phyloP scores from a whole-genome alignment of 1,140 invertebrate genomes.

The Chionoecetes opilio region DNA sequence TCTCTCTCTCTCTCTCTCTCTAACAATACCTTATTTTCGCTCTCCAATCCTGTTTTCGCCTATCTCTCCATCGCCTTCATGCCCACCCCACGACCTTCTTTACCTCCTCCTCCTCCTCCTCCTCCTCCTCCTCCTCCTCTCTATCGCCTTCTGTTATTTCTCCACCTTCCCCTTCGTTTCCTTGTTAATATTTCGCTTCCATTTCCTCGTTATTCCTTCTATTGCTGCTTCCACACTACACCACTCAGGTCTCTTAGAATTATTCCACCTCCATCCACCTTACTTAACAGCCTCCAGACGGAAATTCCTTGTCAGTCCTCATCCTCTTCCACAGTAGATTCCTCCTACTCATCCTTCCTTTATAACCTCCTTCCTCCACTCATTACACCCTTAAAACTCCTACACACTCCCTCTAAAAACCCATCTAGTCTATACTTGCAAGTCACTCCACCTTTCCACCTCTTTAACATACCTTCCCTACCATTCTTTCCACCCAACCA shows the following conservation, averaged over 20 bases:
- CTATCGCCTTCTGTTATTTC: not conserved
- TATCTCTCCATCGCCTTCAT: not conserved
- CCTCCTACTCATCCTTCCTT: too few relatives aligned
- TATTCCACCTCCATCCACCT: not conserved
- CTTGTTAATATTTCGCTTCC: not conserved
- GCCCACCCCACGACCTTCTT: not conserved
- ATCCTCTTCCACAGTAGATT: not conserved
- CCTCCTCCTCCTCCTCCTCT: not conserved
- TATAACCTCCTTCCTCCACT: too few relatives aligned
- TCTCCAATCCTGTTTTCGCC: not conserved
- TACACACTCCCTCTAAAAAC: not conserved
- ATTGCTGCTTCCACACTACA: too few relatives aligned
- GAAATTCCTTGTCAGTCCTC: not conserved
- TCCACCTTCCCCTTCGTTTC: not conserved
- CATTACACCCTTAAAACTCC: not conserved
- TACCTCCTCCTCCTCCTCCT: not conserved
- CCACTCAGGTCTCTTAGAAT: not conserved
- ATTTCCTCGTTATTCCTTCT: too few relatives aligned
- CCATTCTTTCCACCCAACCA: not conserved
- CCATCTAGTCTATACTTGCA: not conserved
- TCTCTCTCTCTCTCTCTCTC: slow-evolving; percentile 15
- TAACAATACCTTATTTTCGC: not conserved
- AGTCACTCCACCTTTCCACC: not conserved
- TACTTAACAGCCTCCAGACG: not conserved
- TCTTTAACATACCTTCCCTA: not conserved